Evolutionary conservation across 2,888 invertebrate genomes (phyloP).

Genomic region (Clanis bilineata): DNA sequence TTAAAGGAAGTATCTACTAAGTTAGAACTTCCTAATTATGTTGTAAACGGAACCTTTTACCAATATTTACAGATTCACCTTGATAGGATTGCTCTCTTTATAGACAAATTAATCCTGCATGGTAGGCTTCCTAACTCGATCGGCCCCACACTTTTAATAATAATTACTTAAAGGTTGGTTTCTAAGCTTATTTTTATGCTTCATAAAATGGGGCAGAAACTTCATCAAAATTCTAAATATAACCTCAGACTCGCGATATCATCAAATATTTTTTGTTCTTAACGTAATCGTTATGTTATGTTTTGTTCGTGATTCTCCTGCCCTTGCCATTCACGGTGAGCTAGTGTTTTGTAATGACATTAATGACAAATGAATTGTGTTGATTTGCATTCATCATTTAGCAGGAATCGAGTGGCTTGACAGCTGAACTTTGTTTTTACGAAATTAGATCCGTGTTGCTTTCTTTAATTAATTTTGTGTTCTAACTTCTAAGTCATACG

Average conservation of each 20-base stretch:
- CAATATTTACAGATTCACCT: too few species aligned
- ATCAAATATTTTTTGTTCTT: constrained; percentile 10
- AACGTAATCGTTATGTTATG: constrained; percentile 3
- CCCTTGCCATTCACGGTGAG: constrained; percentile 49
- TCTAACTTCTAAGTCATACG: too few species aligned
- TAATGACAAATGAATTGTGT: constrained; percentile 48
- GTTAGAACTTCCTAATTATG: too few species aligned
- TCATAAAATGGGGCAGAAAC: background rate
- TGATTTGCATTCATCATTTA: constrained; percentile 21
- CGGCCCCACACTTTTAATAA: too few species aligned
- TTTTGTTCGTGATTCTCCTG: constrained; percentile 46
- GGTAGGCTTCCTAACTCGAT: too few species aligned
- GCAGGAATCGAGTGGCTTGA: background rate
- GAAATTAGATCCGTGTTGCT: background rate
- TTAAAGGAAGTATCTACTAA: too few species aligned
- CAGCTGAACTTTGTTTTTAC: background rate
- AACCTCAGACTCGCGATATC: background rate
- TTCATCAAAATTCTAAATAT: background rate
- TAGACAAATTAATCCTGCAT: too few species aligned
- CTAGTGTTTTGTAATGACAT: constrained; percentile 40
- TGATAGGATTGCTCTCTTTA: too few species aligned
- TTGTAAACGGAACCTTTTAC: too few species aligned
- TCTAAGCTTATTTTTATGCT: background rate
- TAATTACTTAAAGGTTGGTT: background rate
- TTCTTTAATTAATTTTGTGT: too few species aligned